phyloP scores from a whole-genome alignment of 2,797 vertebrate genomes.

The Pseudomugil tenellus region DNA sequence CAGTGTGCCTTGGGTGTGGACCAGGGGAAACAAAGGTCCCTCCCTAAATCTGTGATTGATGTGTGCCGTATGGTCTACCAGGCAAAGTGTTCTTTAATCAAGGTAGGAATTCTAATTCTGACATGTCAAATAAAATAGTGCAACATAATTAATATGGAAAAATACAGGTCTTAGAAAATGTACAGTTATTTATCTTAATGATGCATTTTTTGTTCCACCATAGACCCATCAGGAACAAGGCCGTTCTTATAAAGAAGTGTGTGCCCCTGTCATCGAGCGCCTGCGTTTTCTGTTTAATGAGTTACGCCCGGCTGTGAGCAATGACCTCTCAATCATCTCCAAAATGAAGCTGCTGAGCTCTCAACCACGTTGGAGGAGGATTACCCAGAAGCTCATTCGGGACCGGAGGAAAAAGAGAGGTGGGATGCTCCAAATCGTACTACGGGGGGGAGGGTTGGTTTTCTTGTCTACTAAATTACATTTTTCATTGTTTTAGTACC shows the following conservation, averaged over 20 bases:
- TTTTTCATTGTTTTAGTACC: conserved; percentile 78
- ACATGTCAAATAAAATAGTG: background rate
- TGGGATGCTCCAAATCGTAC: conserved; percentile 47
- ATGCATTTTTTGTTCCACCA: background rate
- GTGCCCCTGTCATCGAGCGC: conserved; percentile 96
- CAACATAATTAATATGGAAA: background rate
- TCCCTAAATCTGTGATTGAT: conserved; percentile 96
- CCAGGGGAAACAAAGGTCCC: conserved; percentile 92
- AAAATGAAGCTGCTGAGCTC: conserved; percentile 95
- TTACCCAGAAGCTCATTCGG: conserved; percentile 94
- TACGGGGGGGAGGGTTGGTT: no score
- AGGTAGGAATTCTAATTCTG: conserved; percentile 78
- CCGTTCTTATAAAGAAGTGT: conserved; percentile 99
- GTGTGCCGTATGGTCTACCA: conserved; percentile 98
- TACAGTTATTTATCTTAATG: background rate
- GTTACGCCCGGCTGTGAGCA: conserved; percentile 94
- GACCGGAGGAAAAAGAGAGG: conserved; percentile 94
- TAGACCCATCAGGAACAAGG: conserved; percentile 99
- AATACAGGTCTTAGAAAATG: no score
- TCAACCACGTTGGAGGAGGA: conserved; percentile 94
- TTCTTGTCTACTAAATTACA: conserved; percentile 8
- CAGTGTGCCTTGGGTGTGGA: conserved; percentile 92
- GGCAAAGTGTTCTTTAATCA: conserved; percentile 98
- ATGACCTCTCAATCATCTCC: conserved; percentile 94
- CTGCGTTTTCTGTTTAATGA: conserved; percentile 97